Conservation (phyloP, 92 coral and sea anemone species). For the Parazoanthus atlanticus region DNA sequence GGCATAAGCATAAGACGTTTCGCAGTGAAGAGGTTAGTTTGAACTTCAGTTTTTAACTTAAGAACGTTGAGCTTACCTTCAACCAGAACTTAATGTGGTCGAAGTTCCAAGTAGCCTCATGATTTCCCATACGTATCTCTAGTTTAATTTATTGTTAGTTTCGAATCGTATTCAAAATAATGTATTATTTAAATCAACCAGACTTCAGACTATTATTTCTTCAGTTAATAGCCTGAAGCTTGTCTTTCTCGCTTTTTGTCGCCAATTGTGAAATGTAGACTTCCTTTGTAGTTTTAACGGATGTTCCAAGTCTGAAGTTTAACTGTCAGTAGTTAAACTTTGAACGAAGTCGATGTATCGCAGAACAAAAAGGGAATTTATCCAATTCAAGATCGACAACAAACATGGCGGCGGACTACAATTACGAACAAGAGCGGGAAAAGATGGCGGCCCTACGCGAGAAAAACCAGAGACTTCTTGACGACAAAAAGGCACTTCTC, state of each 20-base stretch:
- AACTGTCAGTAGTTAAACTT: not conserved
- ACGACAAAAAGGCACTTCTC: constrained; percentile 46
- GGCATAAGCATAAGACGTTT: no score
- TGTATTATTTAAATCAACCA: no score
- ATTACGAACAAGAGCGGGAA: not conserved
- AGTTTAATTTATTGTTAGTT: not conserved
- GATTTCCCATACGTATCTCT: not conserved
- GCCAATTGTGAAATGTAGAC: not conserved
- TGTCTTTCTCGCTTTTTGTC: not conserved
- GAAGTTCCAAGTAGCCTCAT: not conserved
- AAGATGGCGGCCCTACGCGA: constrained; percentile 41
- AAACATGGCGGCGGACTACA: constrained; percentile 23
- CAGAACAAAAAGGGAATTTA: not conserved
- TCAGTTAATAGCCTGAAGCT: not conserved
- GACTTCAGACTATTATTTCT: not conserved
- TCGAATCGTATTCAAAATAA: not conserved
- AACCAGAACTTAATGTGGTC: not conserved
- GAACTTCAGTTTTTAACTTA: no score
- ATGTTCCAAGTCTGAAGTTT: constrained; percentile 4
- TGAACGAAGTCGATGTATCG: constrained; percentile 27
- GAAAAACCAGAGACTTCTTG: constrained; percentile 50
- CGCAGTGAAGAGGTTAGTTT: no score
- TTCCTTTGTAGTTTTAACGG: constrained; percentile 1
- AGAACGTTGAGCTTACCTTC: not conserved
- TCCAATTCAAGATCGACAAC: not conserved